A percentile compares a stretch with the other conserved stretches of the same genome.
Evolutionary conservation across 2,888 invertebrate species (phyloP).

Genomic region (Cheilosia soror): DNA sequence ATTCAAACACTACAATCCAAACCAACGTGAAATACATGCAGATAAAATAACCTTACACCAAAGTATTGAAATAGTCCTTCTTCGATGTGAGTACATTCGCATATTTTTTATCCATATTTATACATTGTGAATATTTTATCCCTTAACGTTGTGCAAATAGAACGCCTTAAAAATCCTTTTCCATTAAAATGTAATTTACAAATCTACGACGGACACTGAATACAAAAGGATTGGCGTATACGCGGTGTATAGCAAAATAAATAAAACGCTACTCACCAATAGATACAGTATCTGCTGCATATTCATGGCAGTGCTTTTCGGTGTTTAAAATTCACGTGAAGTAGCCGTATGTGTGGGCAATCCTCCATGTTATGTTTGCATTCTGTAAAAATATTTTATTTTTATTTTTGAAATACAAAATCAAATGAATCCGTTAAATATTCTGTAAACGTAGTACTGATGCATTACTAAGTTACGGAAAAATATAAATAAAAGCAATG

Average conservation of each 20-base stretch:
- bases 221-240: not conserved
- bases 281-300: constrained; percentile 14
- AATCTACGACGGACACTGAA: not conserved
- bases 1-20: too few relatives aligned
- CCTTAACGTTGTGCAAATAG: not conserved
- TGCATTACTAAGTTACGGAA: not conserved
- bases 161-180: not conserved
- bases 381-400: not conserved
- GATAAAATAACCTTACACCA: too few relatives aligned
- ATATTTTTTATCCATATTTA: not conserved
- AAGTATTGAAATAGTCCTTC: too few relatives aligned
- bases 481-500: not conserved
- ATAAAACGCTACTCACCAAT: not conserved
- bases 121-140: constrained; percentile 16
- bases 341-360: not conserved
- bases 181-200: not conserved
- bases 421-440: not conserved
- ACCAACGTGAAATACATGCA: too few relatives aligned
- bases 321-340: constrained; percentile 26
- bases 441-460: not conserved
- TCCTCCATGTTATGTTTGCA: not conserved
- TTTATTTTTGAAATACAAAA: too few relatives aligned
- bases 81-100: too few relatives aligned
- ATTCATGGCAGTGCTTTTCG: constrained; percentile 24
- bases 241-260: constrained; percentile 1